A percentile compares a stretch with the other conserved stretches of the same genome.
phyloP scores from a whole-genome alignment of 2,888 invertebrate genomes.

The Xanthostigma xanthostigma region DNA sequence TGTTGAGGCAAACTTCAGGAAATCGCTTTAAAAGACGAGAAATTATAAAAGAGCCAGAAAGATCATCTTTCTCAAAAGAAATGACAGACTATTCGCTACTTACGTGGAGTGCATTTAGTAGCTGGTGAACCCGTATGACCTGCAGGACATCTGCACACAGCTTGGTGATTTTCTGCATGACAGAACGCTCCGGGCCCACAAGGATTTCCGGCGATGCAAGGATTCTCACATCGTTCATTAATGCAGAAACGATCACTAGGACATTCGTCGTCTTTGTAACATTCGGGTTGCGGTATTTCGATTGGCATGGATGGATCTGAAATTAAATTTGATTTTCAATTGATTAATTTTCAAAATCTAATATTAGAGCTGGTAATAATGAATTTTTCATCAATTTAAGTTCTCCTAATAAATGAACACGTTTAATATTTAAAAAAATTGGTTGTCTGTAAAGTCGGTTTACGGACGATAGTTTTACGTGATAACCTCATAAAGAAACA shows the following conservation, averaged over 20 bases:
- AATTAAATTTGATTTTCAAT: conserved; percentile 9
- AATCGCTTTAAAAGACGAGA: too few species aligned
- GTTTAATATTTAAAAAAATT: not conserved
- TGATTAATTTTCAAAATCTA: too few species aligned
- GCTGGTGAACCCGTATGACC: conserved; percentile 61
- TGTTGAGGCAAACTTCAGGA: not conserved
- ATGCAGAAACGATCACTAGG: conserved; percentile 56
- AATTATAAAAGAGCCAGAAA: not conserved
- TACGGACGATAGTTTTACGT: too few species aligned
- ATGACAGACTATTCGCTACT: conserved; percentile 25
- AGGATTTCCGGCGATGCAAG: conserved; percentile 49
- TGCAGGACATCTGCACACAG: conserved; percentile 67
- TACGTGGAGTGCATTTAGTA: conserved; percentile 64
- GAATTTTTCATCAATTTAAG: not conserved
- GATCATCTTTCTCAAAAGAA: not conserved
- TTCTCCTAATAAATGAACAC: not conserved
- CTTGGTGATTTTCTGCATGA: conserved; percentile 57
- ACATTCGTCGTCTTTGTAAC: conserved; percentile 66
- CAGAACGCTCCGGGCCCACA: conserved; percentile 75
- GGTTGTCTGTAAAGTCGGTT: too few species aligned
- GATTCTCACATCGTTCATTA: conserved; percentile 63
- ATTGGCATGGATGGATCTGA: conserved; percentile 31
- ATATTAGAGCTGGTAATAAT: too few species aligned
- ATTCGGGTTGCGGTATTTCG: conserved; percentile 41
- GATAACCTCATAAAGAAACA: too few species aligned